phyloP scores from a whole-genome alignment of 2,888 invertebrate genomes.

The Spisula subtruncata region DNA sequence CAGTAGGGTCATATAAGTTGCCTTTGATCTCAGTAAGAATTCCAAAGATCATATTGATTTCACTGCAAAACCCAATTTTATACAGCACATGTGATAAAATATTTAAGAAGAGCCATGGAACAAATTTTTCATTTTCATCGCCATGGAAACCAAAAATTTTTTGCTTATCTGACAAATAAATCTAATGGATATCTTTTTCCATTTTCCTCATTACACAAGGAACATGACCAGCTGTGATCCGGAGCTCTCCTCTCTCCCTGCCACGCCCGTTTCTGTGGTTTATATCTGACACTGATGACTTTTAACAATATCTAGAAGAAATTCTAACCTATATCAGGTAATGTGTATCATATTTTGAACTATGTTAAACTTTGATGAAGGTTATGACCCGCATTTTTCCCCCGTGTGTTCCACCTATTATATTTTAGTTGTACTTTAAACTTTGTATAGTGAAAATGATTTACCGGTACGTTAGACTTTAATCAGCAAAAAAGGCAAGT shows the following conservation, averaged over 20 bases:
- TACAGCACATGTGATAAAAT: not conserved
- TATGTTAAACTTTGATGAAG: no score
- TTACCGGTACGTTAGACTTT: no score
- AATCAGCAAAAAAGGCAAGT: no score
- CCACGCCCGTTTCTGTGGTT: not conserved
- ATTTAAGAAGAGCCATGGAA: not conserved
- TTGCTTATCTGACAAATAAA: not conserved
- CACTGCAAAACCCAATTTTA: not conserved
- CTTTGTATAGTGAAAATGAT: no score
- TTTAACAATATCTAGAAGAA: not conserved
- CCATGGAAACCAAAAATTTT: not conserved
- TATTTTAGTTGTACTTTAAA: no score
- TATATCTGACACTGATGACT: not conserved
- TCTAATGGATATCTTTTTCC: not conserved
- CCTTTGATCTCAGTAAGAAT: no score
- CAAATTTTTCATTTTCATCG: not conserved
- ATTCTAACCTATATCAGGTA: no score
- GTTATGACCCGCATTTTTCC: no score
- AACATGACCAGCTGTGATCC: not conserved
- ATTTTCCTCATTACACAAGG: not conserved
- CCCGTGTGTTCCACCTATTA: no score
- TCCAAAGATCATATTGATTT: not conserved
- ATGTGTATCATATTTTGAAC: no score
- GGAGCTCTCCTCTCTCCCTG: not conserved
- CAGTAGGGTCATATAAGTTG: no score